Evolutionary conservation across 1,140 invertebrate genomes (phyloP).

Genomic region (Megalonaias nervosa): DNA sequence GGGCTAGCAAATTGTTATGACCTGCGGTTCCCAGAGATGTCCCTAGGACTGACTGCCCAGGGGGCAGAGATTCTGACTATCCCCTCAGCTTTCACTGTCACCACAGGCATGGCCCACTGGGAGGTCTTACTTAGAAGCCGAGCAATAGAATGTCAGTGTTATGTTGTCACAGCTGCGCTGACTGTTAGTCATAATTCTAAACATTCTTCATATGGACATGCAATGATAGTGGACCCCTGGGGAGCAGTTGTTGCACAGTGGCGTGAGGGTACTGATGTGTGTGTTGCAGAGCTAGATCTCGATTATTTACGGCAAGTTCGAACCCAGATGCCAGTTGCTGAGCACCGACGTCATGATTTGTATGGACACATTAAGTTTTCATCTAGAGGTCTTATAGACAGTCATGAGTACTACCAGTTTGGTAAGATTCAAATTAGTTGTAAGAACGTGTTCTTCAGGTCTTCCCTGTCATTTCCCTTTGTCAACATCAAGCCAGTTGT

Average conservation of each 20-base stretch:
- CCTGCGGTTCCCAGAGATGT: slow-evolving; percentile 92
- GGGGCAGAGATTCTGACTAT: slow-evolving; percentile 93
- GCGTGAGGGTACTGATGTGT: slow-evolving; percentile 72
- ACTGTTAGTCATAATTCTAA: slow-evolving; percentile 91
- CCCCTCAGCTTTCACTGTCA: slow-evolving; percentile 95
- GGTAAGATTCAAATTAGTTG: slow-evolving; percentile 53
- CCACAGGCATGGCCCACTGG: slow-evolving; percentile 96
- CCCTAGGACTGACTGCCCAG: slow-evolving; percentile 80
- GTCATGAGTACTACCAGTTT: slow-evolving; percentile 54
- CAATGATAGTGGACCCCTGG: slow-evolving; percentile 76
- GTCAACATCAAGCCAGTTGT: slow-evolving; percentile 87
- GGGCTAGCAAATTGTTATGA: slow-evolving; percentile 93
- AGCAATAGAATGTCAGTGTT: slow-evolving; percentile 85
- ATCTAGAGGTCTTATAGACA: slow-evolving; percentile 40
- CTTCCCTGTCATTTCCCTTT: slow-evolving; percentile 75
- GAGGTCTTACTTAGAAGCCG: slow-evolving; percentile 77
- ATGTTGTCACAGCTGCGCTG: slow-evolving; percentile 95
- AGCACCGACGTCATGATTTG: slow-evolving; percentile 83
- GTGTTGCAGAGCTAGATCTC: slow-evolving; percentile 82
- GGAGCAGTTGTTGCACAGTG: slow-evolving; percentile 87
- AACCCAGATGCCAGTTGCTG: slow-evolving; percentile 87
- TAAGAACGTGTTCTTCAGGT: slow-evolving; percentile 76
- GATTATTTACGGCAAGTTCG: slow-evolving; percentile 79
- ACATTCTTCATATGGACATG: slow-evolving; percentile 92
- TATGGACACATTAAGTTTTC: slow-evolving; percentile 71